phyloP scores from a whole-genome alignment of 2,797 vertebrate species.

The Eurystomus glaucurus region DNA sequence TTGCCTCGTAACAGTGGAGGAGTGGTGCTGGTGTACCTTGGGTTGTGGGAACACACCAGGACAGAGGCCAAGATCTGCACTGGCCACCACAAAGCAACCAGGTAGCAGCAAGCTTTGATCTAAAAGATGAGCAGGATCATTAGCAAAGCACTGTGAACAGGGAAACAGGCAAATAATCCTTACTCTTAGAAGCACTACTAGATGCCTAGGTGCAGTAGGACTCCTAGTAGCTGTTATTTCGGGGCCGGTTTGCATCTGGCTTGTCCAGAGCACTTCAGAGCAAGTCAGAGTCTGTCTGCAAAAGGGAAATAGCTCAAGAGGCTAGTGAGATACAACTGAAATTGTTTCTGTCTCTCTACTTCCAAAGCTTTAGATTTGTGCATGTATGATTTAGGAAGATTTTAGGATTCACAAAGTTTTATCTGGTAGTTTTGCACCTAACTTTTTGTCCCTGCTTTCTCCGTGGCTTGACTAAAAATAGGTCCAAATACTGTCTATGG shows the following conservation, averaged over 20 bases:
- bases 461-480: background rate
- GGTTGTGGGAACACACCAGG: background rate
- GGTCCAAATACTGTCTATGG: background rate
- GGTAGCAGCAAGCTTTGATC: background rate
- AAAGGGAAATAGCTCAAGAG: background rate
- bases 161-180: background rate
- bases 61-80: background rate
- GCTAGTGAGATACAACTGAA: background rate
- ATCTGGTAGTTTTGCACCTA: background rate
- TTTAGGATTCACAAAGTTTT: background rate
- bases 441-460: background rate
- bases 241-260: background rate
- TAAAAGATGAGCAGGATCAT: background rate
- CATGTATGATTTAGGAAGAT: rapidly evolving
- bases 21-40: rapidly evolving
- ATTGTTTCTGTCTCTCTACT: background rate
- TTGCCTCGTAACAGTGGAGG: background rate
- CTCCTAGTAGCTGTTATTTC: background rate
- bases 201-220: background rate
- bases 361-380: background rate
- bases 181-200: background rate
- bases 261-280: background rate
- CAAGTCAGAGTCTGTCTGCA: background rate
- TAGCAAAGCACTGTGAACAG: background rate
- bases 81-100: background rate